A percentile compares a stretch with the other conserved stretches of the same genome.
These are phyloP conservation scores for Colinus virginianus DNA, from an alignment of 2,113 vertebrate genomes.

Conservation along the genomic window DNA sequence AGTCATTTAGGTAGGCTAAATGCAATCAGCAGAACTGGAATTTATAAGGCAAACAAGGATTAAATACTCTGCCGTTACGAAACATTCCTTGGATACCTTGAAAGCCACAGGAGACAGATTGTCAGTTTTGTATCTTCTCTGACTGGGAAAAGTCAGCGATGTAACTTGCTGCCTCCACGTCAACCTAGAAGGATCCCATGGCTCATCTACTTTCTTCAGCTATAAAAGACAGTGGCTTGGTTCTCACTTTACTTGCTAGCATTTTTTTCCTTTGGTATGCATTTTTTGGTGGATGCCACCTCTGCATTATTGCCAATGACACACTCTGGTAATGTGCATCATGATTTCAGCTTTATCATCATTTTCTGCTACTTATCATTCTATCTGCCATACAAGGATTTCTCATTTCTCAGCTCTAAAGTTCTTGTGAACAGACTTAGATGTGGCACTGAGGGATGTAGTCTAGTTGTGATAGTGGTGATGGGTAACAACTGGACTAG, in stretches of 20 bases:
- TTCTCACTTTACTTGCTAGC: background rate
- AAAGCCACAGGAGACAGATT: background rate
- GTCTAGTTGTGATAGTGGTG: background rate
- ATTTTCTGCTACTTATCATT: background rate
- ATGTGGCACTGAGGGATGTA: background rate
- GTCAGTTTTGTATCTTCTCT: slow-evolving; percentile 8
- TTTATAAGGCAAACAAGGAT: slow-evolving; percentile 38
- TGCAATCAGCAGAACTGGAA: slow-evolving; percentile 39
- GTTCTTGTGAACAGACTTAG: background rate
- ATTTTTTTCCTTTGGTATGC: background rate
- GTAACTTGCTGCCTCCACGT: background rate
- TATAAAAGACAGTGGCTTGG: background rate
- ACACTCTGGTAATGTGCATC: background rate
- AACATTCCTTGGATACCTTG: slow-evolving; percentile 34
- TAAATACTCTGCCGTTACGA: slow-evolving; percentile 17
- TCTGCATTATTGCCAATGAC: background rate
- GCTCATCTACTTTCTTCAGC: background rate
- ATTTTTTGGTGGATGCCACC: background rate
- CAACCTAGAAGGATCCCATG: background rate
- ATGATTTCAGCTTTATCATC: background rate
- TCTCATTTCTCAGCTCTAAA: background rate
- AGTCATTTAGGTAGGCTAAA: slow-evolving; percentile 13
- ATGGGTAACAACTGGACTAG: background rate
- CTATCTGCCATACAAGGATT: background rate
- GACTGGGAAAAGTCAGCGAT: background rate